Percentiles rank a stretch among this genome's conserved stretches.
phyloP scores from a whole-genome alignment of 1,140 invertebrate genomes.

The Chironomus striatipennis region DNA sequence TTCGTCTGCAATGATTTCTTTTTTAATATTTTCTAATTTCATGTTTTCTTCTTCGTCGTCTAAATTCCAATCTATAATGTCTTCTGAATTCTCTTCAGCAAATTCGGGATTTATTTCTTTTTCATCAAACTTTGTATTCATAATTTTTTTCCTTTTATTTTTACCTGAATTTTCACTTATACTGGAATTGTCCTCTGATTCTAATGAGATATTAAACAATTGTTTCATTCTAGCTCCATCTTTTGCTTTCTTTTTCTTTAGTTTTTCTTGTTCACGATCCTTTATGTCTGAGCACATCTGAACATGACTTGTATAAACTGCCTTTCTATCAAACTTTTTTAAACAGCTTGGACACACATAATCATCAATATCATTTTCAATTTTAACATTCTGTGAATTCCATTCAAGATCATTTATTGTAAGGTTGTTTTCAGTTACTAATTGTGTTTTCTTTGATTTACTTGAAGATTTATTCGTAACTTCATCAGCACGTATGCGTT shows the following conservation, averaged over 20 bases:
- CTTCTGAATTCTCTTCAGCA: background rate
- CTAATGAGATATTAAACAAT: background rate
- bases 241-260: background rate
- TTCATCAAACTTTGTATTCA: conserved; percentile 30
- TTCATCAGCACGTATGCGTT: conserved; percentile 34
- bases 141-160: background rate
- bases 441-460: conserved; percentile 29
- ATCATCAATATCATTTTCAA: background rate
- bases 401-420: background rate
- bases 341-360: background rate
- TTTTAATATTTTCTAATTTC: conserved; percentile 16
- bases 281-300: background rate
- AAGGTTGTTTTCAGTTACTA: background rate
- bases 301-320: conserved; percentile 6
- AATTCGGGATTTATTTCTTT: background rate
- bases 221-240: background rate
- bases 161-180: background rate
- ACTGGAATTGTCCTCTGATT: conserved; percentile 2
- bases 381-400: background rate
- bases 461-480: conserved; percentile 32
- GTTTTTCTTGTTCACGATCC: background rate
- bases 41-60: conserved; percentile 18
- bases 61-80: conserved; percentile 27
- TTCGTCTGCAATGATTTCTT: conserved; percentile 20
- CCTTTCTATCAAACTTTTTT: background rate